Base-by-base conservation (phyloP, 2,888 invertebrate genomes). In the Melangyna quadrimaculata region DNA sequence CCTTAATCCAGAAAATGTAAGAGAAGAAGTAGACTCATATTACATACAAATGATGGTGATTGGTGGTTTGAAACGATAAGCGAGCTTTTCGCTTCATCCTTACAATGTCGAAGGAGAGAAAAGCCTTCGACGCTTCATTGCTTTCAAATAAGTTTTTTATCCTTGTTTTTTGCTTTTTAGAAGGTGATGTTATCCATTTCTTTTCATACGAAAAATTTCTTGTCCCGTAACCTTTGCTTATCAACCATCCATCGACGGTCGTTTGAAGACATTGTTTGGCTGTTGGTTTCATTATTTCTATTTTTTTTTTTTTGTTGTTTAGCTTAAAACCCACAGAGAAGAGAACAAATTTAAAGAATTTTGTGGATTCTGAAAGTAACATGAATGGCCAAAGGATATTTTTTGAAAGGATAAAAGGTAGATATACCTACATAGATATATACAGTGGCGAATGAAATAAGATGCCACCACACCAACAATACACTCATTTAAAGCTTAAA, bases 61-160 rank as follows among this genome's bases (percentile, higher is more conserved):
- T 19, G 63, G 51, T 22, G 51, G 55, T 27, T 55, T 12, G 69
- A 40, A 63, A 43, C 55, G 78, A 82, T 78, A 82, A 75, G 61
- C 59, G 55, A 77, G 75, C 63, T 83, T 78, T 74, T 70, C 63
- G 61, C 70, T 78, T 71, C 51, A 63, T 57, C 43, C 78, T 55
- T 12, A 59, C 53, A 48, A 55, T 71, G 29, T 37, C 32, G 51
- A 80, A 71, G 84, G 80, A 75, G 51, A 45, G 80, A 84, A 84
- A 84, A 84, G 80, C 71, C 84, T 75, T 84, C 69, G 48, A 75
- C 75, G 84, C 84, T 80, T 84, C 84, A 84, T 80, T 84, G 80
- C 71, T 80, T 84, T 84, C 79, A 80, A 84, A 84, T 84, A 74
- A 84, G 78, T 67, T 61, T 53, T 27, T 53, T 59, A 67, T 73